Conservation (phyloP, 1,140 invertebrate genomes). For the Drosophila gunungcola region DNA sequence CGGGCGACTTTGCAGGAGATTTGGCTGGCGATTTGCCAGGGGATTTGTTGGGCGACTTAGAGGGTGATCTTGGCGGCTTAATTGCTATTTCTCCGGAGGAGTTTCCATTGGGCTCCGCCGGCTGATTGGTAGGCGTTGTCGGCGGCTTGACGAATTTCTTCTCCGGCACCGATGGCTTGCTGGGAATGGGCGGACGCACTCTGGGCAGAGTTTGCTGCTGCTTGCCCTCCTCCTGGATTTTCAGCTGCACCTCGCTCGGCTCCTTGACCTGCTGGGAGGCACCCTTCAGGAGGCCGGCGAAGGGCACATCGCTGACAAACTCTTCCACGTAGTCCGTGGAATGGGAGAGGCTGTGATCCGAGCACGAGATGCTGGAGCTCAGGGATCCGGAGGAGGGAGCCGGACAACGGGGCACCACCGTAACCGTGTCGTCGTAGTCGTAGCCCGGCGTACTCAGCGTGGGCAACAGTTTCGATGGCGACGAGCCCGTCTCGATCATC, state of each 20-base stretch:
- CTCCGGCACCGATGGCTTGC: slow-evolving; percentile 67
- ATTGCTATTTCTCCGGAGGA: slow-evolving; percentile 2
- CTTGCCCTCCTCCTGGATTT: slow-evolving; percentile 42
- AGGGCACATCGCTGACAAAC: slow-evolving; percentile 93
- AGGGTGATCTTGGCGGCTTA: slow-evolving; percentile 39
- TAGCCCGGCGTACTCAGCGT: slow-evolving; percentile 64
- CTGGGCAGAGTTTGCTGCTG: slow-evolving; percentile 43
- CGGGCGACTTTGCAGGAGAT: slow-evolving; percentile 56
- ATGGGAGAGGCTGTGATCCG: slow-evolving; percentile 90
- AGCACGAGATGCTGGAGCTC: slow-evolving; percentile 87
- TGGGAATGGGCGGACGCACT: slow-evolving; percentile 62
- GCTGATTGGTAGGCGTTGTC: slow-evolving; percentile 58
- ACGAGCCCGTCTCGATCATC: slow-evolving; percentile 77
- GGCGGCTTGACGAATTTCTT: slow-evolving; percentile 65
- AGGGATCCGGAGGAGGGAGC: slow-evolving; percentile 78
- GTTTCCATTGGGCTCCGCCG: slow-evolving; percentile 66
- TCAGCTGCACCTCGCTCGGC: slow-evolving; percentile 42
- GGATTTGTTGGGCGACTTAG: slow-evolving; percentile 44
- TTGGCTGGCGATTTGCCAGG: slow-evolving; percentile 46
- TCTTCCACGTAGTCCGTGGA: slow-evolving; percentile 94
- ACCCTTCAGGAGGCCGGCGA: slow-evolving; percentile 93
- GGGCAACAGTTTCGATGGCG: slow-evolving; percentile 70
- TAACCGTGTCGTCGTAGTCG: slow-evolving; percentile 71
- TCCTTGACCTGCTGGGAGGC: slow-evolving; percentile 85
- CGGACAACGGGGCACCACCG: slow-evolving; percentile 67